These are phyloP conservation scores for Orchesella cincta DNA, from an alignment of 1,140 invertebrate species.

Conservation along the genomic window DNA sequence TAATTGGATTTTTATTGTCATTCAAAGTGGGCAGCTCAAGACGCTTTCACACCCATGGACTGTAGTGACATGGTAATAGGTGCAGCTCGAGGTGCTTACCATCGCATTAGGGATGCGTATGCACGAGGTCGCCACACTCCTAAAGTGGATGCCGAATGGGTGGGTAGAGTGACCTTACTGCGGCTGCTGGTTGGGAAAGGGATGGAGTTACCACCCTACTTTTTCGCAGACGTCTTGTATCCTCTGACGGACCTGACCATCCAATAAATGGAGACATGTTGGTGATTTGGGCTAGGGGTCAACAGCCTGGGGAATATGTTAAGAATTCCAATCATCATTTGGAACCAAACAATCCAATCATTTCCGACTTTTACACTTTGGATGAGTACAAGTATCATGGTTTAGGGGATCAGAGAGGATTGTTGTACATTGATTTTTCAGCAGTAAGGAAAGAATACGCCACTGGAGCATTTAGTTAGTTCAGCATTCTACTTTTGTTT, in stretches of 20 bases:
- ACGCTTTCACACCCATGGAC: slow-evolving; percentile 68
- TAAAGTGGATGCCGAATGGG: slow-evolving; percentile 78
- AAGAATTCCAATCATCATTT: slow-evolving; percentile 74
- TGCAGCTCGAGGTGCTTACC: slow-evolving; percentile 72
- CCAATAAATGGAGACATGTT: slow-evolving; percentile 66
- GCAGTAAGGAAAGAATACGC: background rate
- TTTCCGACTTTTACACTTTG: slow-evolving; percentile 78
- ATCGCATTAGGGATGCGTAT: slow-evolving; percentile 85
- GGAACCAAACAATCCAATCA: slow-evolving; percentile 60
- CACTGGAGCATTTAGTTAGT: background rate
- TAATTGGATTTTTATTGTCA: background rate
- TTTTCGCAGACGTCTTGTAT: slow-evolving; percentile 78
- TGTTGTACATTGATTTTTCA: slow-evolving; percentile 51
- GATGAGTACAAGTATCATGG: slow-evolving; percentile 95
- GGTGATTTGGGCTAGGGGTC: slow-evolving; percentile 90
- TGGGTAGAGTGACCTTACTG: slow-evolving; percentile 81
- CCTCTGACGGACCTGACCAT: slow-evolving; percentile 44
- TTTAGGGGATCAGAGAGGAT: slow-evolving; percentile 76
- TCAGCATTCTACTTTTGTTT: background rate
- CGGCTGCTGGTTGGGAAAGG: slow-evolving; percentile 82
- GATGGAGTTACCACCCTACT: slow-evolving; percentile 85
- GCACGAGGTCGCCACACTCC: slow-evolving; percentile 84
- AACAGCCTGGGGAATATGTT: slow-evolving; percentile 70
- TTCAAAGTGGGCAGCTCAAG: slow-evolving; percentile 41
- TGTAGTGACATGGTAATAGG: slow-evolving; percentile 84